A percentile compares a stretch with the other conserved stretches of the same genome.
phyloP scores from a whole-genome alignment of 2,113 vertebrate genomes.

The Peromyscus leucopus region DNA sequence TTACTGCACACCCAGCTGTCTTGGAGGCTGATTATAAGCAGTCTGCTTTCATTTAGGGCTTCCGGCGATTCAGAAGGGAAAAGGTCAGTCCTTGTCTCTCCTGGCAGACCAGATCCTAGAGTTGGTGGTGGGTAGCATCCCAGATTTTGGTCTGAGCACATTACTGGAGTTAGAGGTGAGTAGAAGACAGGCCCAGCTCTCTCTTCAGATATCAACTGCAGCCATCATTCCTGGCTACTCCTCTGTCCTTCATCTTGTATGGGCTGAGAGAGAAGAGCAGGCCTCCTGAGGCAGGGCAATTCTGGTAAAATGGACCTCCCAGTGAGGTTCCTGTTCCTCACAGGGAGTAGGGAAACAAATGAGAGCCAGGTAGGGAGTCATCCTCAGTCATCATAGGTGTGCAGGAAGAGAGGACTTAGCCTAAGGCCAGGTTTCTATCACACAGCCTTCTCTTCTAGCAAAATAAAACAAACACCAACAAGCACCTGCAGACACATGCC shows the following conservation, averaged over 20 bases:
- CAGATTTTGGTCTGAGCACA: too few species aligned
- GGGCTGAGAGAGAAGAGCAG: background rate
- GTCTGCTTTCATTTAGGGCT: conserved; percentile 90
- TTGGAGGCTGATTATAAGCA: conserved; percentile 46
- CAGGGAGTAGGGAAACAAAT: background rate
- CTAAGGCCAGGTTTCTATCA: background rate
- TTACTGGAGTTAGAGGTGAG: background rate
- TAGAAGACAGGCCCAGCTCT: background rate
- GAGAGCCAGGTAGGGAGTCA: background rate
- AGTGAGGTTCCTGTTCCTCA: background rate
- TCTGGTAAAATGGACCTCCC: background rate
- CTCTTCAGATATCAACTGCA: background rate
- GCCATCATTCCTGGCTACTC: background rate
- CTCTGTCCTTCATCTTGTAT: background rate
- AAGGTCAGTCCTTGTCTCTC: conserved; percentile 90
- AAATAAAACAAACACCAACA: background rate
- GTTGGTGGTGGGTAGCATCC: background rate
- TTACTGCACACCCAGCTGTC: background rate
- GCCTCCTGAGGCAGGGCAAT: background rate
- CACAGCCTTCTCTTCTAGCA: background rate
- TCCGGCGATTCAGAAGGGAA: conserved; percentile 96
- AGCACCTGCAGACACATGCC: background rate
- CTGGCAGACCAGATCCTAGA: too few species aligned
- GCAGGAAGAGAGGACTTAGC: background rate
- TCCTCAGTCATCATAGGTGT: background rate